Evolutionary conservation across 1,140 invertebrate species (phyloP).

Genomic region (Stegodyphus dumicola): DNA sequence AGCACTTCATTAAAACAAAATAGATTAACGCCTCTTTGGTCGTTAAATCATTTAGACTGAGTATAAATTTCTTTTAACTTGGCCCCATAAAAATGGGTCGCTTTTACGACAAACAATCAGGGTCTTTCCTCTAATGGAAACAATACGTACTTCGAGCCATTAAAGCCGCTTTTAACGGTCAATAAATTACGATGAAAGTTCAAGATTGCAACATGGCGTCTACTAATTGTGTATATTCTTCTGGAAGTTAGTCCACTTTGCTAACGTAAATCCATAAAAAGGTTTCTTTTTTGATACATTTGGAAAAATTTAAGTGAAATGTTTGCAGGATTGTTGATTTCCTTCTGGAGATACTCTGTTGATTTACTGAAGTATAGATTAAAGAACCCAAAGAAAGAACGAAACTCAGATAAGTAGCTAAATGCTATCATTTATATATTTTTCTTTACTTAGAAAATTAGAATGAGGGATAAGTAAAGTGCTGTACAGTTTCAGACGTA

Average conservation of each 20-base stretch:
- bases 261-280: too few relatives aligned
- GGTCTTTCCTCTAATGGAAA: constrained; percentile 23
- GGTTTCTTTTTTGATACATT: too few relatives aligned
- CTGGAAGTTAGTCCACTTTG: constrained; percentile 2
- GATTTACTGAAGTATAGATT: too few relatives aligned
- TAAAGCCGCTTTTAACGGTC: constrained; percentile 44
- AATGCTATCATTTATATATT: too few relatives aligned
- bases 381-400: too few relatives aligned
- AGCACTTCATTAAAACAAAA: constrained; percentile 44
- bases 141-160: constrained; percentile 26
- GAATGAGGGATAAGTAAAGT: too few relatives aligned
- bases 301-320: too few relatives aligned
- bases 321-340: too few relatives aligned
- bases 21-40: constrained; percentile 4
- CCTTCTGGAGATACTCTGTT: too few relatives aligned
- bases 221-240: constrained; percentile 19
- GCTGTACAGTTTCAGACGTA: too few relatives aligned
- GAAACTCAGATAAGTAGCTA: too few relatives aligned
- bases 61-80: constrained; percentile 51
- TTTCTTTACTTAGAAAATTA: too few relatives aligned
- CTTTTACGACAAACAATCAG: constrained; percentile 44
- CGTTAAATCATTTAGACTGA: constrained; percentile 18
- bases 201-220: constrained; percentile 10
- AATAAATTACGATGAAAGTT: constrained; percentile 43
- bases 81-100: constrained; percentile 15